phyloP scores from a whole-genome alignment of 2,888 invertebrate species.

The Drosophila gaucha region DNA sequence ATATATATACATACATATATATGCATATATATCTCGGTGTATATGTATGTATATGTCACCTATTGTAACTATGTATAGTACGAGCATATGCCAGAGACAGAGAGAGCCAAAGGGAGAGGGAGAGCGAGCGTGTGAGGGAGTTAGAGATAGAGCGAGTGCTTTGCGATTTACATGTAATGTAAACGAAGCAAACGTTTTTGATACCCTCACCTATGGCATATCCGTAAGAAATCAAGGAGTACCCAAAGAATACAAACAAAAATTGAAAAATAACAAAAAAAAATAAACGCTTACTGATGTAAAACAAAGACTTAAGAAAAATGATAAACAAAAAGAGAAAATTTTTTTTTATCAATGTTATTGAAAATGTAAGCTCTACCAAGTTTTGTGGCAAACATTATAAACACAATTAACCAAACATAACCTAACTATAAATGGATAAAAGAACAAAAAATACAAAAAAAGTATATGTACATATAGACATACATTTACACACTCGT shows the following conservation, averaged over 20 bases:
- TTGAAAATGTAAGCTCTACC: constrained; percentile 49
- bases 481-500: constrained; percentile 13
- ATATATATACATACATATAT: constrained; percentile 29
- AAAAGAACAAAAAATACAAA: neutral
- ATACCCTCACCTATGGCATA: constrained; percentile 17
- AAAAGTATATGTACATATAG: constrained; percentile 43
- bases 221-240: constrained; percentile 11
- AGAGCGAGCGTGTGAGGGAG: neutral
- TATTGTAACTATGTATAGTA: constrained; percentile 24
- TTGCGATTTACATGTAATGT: constrained; percentile 49
- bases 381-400: constrained; percentile 35
- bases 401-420: constrained; percentile 12
- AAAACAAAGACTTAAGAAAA: constrained; percentile 82
- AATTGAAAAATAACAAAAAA: constrained; percentile 9
- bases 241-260: constrained; percentile 17
- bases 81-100: constrained; percentile 12
- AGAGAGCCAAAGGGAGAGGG: neutral
- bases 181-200: constrained; percentile 34
- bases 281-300: constrained; percentile 81
- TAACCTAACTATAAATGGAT: neutral
- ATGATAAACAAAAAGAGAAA: constrained; percentile 18
- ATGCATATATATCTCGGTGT: constrained; percentile 19
- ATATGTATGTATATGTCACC: constrained; percentile 5
- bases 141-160: neutral
- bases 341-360: constrained; percentile 54